Evolutionary conservation across 1,140 invertebrate genomes (phyloP).

Genomic region (Caenorhabditis brenneri): DNA sequence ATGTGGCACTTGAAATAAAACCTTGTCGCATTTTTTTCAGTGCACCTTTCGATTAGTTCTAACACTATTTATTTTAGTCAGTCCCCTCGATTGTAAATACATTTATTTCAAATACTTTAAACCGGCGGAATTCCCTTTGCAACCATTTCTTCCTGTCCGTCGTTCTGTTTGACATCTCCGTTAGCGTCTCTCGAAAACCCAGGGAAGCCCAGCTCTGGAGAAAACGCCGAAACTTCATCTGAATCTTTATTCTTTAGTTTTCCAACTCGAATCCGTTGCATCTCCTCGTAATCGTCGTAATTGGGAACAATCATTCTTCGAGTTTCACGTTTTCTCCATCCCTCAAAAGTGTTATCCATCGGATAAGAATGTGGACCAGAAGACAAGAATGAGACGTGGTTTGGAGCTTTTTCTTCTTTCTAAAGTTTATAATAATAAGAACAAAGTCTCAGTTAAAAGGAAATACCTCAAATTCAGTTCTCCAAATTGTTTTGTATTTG

Average conservation of each 20-base stretch:
- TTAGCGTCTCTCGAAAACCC: too few species aligned
- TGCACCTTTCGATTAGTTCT: too few species aligned
- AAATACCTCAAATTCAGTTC: not conserved
- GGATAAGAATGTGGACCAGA: not conserved
- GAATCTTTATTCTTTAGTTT: too few species aligned
- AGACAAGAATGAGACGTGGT: not conserved
- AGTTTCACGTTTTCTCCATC: not conserved
- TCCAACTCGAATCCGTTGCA: not conserved
- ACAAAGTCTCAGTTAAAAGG: not conserved
- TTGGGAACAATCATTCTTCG: not conserved
- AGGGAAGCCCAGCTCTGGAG: too few species aligned
- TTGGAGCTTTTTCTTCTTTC: not conserved
- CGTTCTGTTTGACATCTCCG: too few species aligned
- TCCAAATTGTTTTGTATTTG: conserved; percentile 27
- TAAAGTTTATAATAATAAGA: not conserved
- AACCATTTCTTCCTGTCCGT: not conserved
- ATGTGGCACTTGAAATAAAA: too few species aligned
- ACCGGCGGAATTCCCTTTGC: not conserved
- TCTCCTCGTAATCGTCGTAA: not conserved
- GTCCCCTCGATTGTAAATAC: too few species aligned
- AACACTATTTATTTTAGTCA: too few species aligned
- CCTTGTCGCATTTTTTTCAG: too few species aligned
- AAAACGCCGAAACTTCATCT: too few species aligned
- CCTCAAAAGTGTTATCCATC: conserved; percentile 15
- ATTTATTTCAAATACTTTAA: not conserved